These are phyloP conservation scores for Tenthredo mesomela DNA, from an alignment of 2,888 invertebrate genomes.

Conservation along the genomic window DNA sequence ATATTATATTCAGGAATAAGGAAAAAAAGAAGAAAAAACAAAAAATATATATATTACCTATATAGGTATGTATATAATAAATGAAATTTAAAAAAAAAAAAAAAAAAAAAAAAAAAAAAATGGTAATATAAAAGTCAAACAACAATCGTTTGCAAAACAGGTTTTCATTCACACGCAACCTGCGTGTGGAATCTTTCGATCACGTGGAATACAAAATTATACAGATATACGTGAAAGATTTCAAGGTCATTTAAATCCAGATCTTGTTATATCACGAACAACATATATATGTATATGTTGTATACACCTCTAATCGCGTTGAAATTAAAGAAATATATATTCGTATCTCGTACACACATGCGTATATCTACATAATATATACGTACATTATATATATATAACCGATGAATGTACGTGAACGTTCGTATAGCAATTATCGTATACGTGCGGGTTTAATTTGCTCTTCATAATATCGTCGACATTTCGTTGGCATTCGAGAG, in stretches of 20 bases:
- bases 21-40: not conserved
- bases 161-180: slow-evolving; percentile 52
- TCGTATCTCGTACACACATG: slow-evolving; percentile 11
- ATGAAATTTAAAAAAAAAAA: slow-evolving; percentile 7
- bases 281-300: slow-evolving; percentile 16
- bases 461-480: slow-evolving; percentile 23
- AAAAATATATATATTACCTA: not conserved
- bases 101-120: slow-evolving; percentile 14
- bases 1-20: not conserved
- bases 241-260: slow-evolving; percentile 48
- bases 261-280: slow-evolving; percentile 33
- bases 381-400: not conserved
- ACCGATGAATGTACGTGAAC: not conserved
- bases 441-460: slow-evolving; percentile 9
- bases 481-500: not conserved
- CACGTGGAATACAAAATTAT: slow-evolving; percentile 50
- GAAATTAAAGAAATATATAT: slow-evolving; percentile 23
- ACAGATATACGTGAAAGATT: slow-evolving; percentile 33
- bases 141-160: slow-evolving; percentile 40
- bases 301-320: not conserved
- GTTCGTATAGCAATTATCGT: slow-evolving; percentile 23
- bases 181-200: slow-evolving; percentile 49
- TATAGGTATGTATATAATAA: not conserved
- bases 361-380: slow-evolving; percentile 8
- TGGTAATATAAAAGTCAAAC: slow-evolving; percentile 38